Evolutionary conservation across 2,797 vertebrate genomes (phyloP).

Genomic region (Hyperoplus lanceolatus): DNA sequence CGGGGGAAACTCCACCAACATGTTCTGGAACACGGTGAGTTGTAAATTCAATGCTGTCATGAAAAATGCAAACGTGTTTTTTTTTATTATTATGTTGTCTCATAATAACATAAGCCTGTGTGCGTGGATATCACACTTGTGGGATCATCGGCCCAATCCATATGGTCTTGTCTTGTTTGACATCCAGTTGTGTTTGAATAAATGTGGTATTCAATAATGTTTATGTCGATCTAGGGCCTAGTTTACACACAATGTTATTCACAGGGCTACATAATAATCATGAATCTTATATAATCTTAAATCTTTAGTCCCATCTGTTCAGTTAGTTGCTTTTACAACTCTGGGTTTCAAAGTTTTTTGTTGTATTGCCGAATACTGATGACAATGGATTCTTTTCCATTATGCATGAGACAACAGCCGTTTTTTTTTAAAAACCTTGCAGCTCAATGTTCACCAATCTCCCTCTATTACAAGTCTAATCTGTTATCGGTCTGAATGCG

Average conservation of each 20-base stretch:
- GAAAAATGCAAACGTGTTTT: not conserved
- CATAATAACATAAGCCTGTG: not conserved
- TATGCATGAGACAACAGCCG: slow-evolving; percentile 35
- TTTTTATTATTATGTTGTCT: not conserved
- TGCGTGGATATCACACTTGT: not conserved
- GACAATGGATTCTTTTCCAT: slow-evolving; percentile 26
- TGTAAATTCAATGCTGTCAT: no score
- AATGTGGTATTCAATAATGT: slow-evolving; percentile 15
- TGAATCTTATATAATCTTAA: not conserved
- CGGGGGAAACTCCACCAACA: slow-evolving; percentile 91
- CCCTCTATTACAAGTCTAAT: slow-evolving; percentile 61
- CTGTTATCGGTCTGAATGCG: slow-evolving; percentile 60
- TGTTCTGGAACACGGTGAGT: slow-evolving; percentile 93
- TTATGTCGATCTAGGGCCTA: slow-evolving; percentile 1
- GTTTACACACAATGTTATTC: not conserved
- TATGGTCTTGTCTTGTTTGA: not conserved
- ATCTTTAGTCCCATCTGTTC: slow-evolving; percentile 28
- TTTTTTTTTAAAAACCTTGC: slow-evolving; percentile 25
- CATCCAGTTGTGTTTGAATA: not conserved
- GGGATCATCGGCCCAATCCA: not conserved
- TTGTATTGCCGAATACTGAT: slow-evolving; percentile 30
- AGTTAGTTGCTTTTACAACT: not conserved
- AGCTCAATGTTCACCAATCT: slow-evolving; percentile 40
- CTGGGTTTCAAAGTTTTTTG: slow-evolving; percentile 15
- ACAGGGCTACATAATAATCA: slow-evolving; percentile 2